phyloP scores from a whole-genome alignment of 2,113 vertebrate species.

The Candoia aspera region DNA sequence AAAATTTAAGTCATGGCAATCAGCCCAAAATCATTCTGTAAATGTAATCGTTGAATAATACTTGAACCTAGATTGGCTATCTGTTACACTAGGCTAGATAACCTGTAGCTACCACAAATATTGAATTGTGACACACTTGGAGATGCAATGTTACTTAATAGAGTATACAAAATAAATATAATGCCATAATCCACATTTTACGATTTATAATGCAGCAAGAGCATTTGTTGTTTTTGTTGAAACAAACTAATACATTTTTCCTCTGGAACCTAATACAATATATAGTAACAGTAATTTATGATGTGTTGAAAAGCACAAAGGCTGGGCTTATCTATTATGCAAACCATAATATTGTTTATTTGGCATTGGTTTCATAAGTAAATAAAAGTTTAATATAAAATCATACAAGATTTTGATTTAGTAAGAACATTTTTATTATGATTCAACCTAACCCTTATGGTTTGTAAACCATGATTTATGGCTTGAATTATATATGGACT shows the following conservation, averaged over 20 bases:
- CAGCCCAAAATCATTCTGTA: background rate
- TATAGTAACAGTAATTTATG: background rate
- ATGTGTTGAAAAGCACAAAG: background rate
- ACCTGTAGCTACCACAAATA: background rate
- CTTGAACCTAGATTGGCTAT: background rate
- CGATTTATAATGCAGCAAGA: background rate
- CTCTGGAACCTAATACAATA: background rate
- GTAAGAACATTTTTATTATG: background rate
- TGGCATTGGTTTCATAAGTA: background rate
- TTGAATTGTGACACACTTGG: background rate
- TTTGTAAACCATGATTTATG: background rate
- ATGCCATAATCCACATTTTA: background rate
- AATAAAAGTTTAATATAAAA: background rate
- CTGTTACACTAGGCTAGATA: background rate
- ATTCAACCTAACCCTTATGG: background rate
- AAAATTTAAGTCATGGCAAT: background rate
- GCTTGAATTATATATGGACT: no score
- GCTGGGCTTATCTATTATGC: background rate
- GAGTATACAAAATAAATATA: background rate
- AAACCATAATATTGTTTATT: background rate
- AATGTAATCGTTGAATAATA: background rate
- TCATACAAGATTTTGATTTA: background rate
- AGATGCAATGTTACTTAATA: background rate
- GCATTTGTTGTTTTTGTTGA: background rate
- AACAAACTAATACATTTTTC: background rate